phyloP scores from a whole-genome alignment of 2,888 invertebrate species.

The Actias luna region DNA sequence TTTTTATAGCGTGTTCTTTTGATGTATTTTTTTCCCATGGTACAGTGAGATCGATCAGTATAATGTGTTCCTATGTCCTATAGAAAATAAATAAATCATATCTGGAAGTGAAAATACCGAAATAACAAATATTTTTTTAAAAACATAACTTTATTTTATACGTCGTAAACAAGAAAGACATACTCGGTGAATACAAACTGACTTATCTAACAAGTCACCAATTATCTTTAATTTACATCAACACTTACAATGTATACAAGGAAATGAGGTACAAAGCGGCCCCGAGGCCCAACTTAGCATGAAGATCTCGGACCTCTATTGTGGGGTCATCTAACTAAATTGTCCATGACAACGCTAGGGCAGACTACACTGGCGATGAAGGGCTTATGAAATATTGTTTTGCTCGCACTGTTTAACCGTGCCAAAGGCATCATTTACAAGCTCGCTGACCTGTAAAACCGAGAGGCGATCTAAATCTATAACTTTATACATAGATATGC shows the following conservation, averaged over 20 bases:
- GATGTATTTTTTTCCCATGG: no score
- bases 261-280: slow-evolving; percentile 16
- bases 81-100: no score
- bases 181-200: neutral
- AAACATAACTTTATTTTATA: no score
- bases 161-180: no score
- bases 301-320: slow-evolving; percentile 18
- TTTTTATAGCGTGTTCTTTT: no score
- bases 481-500: neutral
- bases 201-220: neutral
- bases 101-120: no score
- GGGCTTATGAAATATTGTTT: slow-evolving; percentile 35
- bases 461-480: neutral
- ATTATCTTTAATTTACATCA: neutral
- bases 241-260: neutral
- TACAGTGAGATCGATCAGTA: no score
- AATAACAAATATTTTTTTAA: no score
- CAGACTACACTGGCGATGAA: slow-evolving; percentile 23
- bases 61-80: no score
- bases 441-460: slow-evolving; percentile 26
- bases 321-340: slow-evolving; percentile 26
- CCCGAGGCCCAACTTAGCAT: slow-evolving; percentile 10
- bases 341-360: slow-evolving; percentile 20
- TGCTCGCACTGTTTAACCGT: slow-evolving; percentile 35
- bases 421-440: slow-evolving; percentile 28